phyloP scores from a whole-genome alignment of 2,113 vertebrate genomes.

The Chinchilla lanigera region DNA sequence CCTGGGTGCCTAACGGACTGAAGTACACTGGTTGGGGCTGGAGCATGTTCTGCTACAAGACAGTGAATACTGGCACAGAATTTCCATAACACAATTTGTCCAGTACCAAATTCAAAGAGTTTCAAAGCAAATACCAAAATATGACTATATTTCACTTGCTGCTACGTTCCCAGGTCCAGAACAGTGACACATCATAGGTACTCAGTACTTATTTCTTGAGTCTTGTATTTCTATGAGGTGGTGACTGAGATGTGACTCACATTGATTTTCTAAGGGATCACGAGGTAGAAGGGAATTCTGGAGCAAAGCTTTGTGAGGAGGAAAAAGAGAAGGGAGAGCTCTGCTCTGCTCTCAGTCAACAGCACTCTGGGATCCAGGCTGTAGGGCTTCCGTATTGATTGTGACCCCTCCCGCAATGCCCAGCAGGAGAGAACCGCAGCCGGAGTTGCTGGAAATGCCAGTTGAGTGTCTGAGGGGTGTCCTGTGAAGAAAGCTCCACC shows the following conservation, averaged over 20 bases:
- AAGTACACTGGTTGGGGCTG: neutral
- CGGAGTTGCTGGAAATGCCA: neutral
- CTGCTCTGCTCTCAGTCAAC: neutral
- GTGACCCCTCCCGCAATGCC: fast-evolving
- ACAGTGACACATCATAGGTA: neutral
- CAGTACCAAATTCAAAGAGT: neutral
- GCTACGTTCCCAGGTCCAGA: neutral
- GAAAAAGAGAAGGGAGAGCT: neutral
- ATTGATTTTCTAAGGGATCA: neutral
- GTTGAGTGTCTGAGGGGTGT: neutral
- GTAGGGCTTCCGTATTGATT: fast-evolving
- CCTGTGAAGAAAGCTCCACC: neutral
- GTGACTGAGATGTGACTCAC: neutral
- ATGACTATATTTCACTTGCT: neutral
- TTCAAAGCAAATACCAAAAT: neutral
- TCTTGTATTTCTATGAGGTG: neutral
- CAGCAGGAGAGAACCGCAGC: neutral
- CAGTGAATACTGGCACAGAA: neutral
- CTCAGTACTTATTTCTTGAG: neutral
- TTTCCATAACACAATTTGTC: neutral
- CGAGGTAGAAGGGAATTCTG: neutral
- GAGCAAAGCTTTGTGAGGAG: neutral
- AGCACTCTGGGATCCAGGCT: neutral
- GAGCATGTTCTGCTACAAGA: no score
- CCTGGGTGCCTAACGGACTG: neutral